phyloP scores from a whole-genome alignment of 2,888 invertebrate genomes.

The Drosophila ezoana region DNA sequence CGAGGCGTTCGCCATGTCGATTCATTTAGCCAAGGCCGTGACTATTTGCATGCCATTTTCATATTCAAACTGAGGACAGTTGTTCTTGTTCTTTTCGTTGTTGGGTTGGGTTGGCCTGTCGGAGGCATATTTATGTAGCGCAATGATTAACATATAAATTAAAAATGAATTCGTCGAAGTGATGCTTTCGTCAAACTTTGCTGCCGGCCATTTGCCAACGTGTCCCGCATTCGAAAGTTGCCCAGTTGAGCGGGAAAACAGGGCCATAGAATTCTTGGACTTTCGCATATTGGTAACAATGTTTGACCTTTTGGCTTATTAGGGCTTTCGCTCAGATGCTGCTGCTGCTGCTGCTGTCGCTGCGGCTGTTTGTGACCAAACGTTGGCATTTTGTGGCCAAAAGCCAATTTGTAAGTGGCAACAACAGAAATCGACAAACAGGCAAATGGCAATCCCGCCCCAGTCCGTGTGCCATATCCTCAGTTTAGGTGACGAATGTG shows the following conservation, averaged over 20 bases:
- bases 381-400: conserved; percentile 68
- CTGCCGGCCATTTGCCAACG: conserved; percentile 41
- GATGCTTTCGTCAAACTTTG: conserved; percentile 17
- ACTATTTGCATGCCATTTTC: conserved; percentile 40
- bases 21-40: conserved; percentile 25
- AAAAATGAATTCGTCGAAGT: conserved; percentile 61
- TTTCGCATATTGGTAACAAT: conserved; percentile 36
- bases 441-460: conserved; percentile 24
- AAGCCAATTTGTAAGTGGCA: conserved; percentile 73
- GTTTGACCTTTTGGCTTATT: conserved; percentile 72
- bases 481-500: conserved; percentile 67
- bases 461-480: conserved; percentile 12
- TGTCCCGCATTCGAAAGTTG: conserved; percentile 44
- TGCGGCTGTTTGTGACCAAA: conserved; percentile 36
- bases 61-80: conserved; percentile 31
- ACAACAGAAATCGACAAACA: conserved; percentile 55
- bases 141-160: conserved; percentile 71
- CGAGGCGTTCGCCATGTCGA: conserved; percentile 15
- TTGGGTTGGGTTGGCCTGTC: conserved; percentile 6
- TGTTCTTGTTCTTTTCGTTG: conserved; percentile 10
- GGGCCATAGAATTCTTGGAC: conserved; percentile 9
- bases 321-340: conserved; percentile 33
- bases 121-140: conserved; percentile 44
- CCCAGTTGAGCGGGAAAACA: conserved; percentile 12
- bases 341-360: conserved; percentile 16